phyloP scores from a whole-genome alignment of 2,888 invertebrate genomes.

The Lasius fuliginosus region DNA sequence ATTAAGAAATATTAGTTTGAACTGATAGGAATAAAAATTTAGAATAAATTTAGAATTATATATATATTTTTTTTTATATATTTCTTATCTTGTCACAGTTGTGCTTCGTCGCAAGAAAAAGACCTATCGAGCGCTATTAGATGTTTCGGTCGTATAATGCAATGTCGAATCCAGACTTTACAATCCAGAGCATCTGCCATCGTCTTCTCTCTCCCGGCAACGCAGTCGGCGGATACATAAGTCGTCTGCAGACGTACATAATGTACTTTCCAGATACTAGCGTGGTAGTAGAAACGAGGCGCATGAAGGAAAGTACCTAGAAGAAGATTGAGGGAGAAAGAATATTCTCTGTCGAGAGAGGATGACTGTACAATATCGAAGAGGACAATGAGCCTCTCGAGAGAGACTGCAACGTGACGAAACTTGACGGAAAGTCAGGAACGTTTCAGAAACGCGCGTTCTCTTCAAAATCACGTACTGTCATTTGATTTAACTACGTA shows the following conservation, averaged over 20 bases:
- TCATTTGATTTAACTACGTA: constrained; percentile 24
- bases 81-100: not conserved
- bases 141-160: constrained; percentile 18
- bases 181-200: constrained; percentile 29
- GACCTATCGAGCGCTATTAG: not conserved
- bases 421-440: constrained; percentile 34
- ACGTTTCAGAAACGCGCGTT: constrained; percentile 6
- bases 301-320: not conserved
- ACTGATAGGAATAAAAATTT: not conserved
- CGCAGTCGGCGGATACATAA: constrained; percentile 8
- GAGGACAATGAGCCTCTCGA: constrained; percentile 54
- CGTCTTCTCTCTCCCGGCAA: not conserved
- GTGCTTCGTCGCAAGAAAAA: not conserved
- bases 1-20: not conserved
- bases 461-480: not conserved
- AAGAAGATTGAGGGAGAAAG: constrained; percentile 14
- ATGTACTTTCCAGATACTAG: constrained; percentile 30
- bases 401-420: constrained; percentile 37
- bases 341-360: constrained; percentile 52
- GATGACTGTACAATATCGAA: constrained; percentile 63
- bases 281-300: constrained; percentile 7
- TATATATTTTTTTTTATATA: not conserved
- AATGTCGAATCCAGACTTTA: constrained; percentile 28
- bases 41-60: not conserved
- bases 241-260: constrained; percentile 33